Evolutionary conservation across 1,140 invertebrate genomes (phyloP).

Genomic region (Agrypnia vestita): DNA sequence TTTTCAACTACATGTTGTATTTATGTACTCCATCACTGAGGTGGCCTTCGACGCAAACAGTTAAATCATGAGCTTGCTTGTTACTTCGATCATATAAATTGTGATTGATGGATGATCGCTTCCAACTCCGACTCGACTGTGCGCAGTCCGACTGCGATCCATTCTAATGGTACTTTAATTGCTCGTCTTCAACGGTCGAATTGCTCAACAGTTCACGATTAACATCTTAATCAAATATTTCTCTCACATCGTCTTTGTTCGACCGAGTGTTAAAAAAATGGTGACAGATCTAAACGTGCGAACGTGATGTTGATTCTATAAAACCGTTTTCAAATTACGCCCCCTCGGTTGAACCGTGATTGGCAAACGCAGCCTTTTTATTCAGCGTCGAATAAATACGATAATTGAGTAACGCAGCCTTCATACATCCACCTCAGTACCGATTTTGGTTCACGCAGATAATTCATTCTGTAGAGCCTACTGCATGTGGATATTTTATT

Average conservation of each 20-base stretch:
- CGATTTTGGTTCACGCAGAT: conserved; percentile 6
- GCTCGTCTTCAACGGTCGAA: conserved; percentile 2
- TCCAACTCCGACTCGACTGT: no score
- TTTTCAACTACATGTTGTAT: no score
- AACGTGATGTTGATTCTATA: neutral
- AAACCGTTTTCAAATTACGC: conserved; percentile 12
- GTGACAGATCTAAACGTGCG: neutral
- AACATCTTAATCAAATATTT: neutral
- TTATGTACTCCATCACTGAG: no score
- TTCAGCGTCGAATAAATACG: conserved; percentile 12
- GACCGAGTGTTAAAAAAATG: neutral
- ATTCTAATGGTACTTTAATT: conserved; percentile 26
- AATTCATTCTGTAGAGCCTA: conserved; percentile 2
- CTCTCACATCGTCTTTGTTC: conserved; percentile 3
- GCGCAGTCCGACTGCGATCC: neutral
- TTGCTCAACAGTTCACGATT: neutral
- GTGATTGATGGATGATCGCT: no score
- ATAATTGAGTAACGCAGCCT: conserved; percentile 40
- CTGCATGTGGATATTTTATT: neutral
- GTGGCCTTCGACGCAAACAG: no score
- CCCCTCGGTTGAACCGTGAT: neutral
- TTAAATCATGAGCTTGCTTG: no score
- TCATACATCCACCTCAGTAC: neutral
- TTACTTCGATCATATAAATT: no score
- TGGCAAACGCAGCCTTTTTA: neutral